Conservation (phyloP, 2,888 invertebrate species). For the Oligia fasciuncula region DNA sequence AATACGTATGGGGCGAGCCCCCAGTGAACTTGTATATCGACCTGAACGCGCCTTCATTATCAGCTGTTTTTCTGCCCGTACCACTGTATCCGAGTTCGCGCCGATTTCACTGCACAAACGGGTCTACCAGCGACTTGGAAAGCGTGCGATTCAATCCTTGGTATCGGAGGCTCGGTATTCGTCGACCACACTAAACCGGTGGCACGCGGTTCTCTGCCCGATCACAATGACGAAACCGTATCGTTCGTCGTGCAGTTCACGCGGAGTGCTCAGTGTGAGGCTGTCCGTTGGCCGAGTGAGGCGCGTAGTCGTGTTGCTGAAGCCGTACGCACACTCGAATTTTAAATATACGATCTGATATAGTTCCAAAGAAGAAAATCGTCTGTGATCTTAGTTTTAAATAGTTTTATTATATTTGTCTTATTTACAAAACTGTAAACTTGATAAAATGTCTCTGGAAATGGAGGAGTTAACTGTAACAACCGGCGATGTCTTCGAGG, state of each 20-base stretch:
- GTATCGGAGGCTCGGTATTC: constrained; percentile 66
- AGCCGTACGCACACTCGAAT: constrained; percentile 76
- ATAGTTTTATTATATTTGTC: constrained; percentile 71
- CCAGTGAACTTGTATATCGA: constrained; percentile 80
- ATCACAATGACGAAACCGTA: constrained; percentile 73
- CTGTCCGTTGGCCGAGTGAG: constrained; percentile 70
- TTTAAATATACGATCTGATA: constrained; percentile 83
- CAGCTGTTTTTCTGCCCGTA: constrained; percentile 73
- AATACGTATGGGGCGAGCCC: constrained; percentile 79
- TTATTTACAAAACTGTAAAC: constrained; percentile 72
- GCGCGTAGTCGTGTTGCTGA: constrained; percentile 72
- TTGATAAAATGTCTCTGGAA: constrained; percentile 91
- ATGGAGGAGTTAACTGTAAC: constrained; percentile 91
- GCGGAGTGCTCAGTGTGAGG: constrained; percentile 77
- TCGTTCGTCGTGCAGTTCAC: constrained; percentile 59
- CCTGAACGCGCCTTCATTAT: constrained; percentile 75
- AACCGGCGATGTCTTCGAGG: constrained; percentile 93
- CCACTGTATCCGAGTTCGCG: constrained; percentile 60
- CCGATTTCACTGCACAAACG: constrained; percentile 16
- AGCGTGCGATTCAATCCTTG: constrained; percentile 49
- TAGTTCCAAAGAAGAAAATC: constrained; percentile 83
- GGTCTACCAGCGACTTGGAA: constrained; percentile 31
- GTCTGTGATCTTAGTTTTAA: constrained; percentile 83
- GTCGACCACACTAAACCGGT: constrained; percentile 74
- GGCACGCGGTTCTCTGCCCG: constrained; percentile 76